Evolutionary conservation across 2,797 vertebrate genomes (phyloP).

Genomic region (Spinus pinus): DNA sequence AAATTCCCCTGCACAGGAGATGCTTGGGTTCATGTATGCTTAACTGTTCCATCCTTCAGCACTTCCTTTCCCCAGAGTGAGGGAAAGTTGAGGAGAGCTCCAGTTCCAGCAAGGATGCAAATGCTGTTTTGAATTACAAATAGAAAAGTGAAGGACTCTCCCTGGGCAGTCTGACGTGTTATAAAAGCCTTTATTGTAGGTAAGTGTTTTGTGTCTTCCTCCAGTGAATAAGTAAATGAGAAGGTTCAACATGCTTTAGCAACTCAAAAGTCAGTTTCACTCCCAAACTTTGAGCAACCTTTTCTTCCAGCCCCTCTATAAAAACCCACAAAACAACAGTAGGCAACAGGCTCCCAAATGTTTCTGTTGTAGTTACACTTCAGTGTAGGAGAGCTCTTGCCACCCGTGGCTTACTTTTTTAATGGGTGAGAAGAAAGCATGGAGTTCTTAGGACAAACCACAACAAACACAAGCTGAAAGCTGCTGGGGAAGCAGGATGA

Average conservation of each 20-base stretch:
- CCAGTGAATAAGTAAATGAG: background rate
- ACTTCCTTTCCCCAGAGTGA: constrained; percentile 46
- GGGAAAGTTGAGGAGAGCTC: constrained; percentile 16
- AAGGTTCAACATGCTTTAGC: background rate
- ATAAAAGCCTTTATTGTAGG: constrained; percentile 52
- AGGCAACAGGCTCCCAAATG: background rate
- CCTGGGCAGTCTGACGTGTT: constrained; percentile 38
- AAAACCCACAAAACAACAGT: background rate
- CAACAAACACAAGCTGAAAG: background rate
- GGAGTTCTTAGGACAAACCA: background rate
- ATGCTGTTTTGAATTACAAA: constrained; percentile 66
- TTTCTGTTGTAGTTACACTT: background rate
- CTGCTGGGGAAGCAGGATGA: background rate
- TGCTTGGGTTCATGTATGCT: constrained; percentile 30
- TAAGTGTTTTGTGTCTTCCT: constrained; percentile 15
- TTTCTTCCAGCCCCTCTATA: background rate
- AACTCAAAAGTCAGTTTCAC: background rate
- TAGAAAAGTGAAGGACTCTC: constrained; percentile 29
- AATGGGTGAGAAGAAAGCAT: background rate
- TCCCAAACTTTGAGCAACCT: background rate
- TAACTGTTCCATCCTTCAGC: constrained; percentile 43
- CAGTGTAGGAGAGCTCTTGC: background rate
- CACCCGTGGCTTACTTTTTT: background rate
- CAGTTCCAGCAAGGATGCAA: constrained; percentile 22
- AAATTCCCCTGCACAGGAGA: constrained; percentile 26